Evolutionary conservation across 2,797 vertebrate species (phyloP), one percentile per base, ranked within the genome.

Genomic region (Emys orbicularis): DNA sequence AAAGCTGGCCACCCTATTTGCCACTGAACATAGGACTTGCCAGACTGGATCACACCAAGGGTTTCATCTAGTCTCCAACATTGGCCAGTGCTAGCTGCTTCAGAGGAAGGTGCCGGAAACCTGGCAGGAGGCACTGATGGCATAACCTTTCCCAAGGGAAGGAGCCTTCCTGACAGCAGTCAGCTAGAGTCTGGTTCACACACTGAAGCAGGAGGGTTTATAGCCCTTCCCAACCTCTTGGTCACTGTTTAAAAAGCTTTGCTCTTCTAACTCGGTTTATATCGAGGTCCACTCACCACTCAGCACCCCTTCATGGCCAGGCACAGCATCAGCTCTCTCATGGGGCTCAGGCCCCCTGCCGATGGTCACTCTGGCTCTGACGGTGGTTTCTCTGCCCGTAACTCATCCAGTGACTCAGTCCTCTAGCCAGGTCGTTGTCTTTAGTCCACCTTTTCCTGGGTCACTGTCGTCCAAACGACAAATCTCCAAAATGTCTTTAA

Each of bases 181-280:
- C 4, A 21, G 0, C 2, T 29, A 1, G 80, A 56, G 68, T 0
- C 13, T 5, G 37, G 47, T 87, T 92, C 47, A 6, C 25, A 37
- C 12, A 2, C 3, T 4, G 57, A 41, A 80, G 4, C 4, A 1
- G 41, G 85, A 3, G 72, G 68, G 0, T 31, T 94, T n/a, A 88
- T 47, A 29, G 72, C 25, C 41, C 41, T 76, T 25, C 37, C 88
- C 2, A 25, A 80, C 81, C 86, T 83, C 90, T 1, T 27, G 81
- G 31, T 81, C 52, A 37, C 0, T 1, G 56, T 3, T 59, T 4
- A 1, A 68, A 65, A 81, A 27, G 1, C 57, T 77, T 2, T 3
- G 52, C 65, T 21, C 53, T 0, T 47, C 25, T 76, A 25, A 27
- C 41, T 29, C 41, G 2, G 6, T 12, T n/a, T n/a, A 6, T 47